Conservation (phyloP, 2,797 vertebrate genomes). For the Ptychobarbus kaznakovi region DNA sequence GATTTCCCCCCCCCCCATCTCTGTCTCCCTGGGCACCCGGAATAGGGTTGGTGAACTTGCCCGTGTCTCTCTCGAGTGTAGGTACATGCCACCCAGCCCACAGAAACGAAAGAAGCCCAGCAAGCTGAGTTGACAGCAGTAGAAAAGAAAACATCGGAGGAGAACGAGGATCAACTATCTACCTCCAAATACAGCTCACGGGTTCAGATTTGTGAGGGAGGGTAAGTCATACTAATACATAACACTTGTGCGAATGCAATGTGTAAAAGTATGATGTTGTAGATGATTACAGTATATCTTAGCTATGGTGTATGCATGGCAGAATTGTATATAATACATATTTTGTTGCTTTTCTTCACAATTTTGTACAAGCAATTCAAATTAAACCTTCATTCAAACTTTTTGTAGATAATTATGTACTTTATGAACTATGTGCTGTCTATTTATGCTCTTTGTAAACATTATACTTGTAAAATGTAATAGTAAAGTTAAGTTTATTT, state of each 20-base stretch:
- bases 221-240: constrained; percentile 77
- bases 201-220: constrained; percentile 86
- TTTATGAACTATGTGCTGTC: background rate
- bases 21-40: constrained; percentile 75
- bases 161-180: constrained; percentile 74
- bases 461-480: background rate
- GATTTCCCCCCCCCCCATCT: constrained; percentile 68
- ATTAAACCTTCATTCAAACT: background rate
- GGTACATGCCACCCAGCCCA: constrained; percentile 84
- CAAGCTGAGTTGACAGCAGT: constrained; percentile 76
- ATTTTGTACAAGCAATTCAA: background rate
- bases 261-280: background rate
- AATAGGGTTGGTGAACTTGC: constrained; percentile 79
- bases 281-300: background rate
- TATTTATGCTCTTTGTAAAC: background rate
- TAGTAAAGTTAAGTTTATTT: background rate
- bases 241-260: background rate
- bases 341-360: background rate
- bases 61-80: constrained; percentile 77
- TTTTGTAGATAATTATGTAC: background rate
- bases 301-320: background rate
- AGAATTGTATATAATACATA: background rate
- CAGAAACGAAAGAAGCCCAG: constrained; percentile 78
- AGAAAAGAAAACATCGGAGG: constrained; percentile 66
- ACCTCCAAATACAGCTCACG: constrained; percentile 79